A percentile compares a stretch with the other conserved stretches of the same genome.
These are phyloP conservation scores for Nannobrachium achirus DNA, from an alignment of 2,113 vertebrate genomes.

Conservation along the genomic window DNA sequence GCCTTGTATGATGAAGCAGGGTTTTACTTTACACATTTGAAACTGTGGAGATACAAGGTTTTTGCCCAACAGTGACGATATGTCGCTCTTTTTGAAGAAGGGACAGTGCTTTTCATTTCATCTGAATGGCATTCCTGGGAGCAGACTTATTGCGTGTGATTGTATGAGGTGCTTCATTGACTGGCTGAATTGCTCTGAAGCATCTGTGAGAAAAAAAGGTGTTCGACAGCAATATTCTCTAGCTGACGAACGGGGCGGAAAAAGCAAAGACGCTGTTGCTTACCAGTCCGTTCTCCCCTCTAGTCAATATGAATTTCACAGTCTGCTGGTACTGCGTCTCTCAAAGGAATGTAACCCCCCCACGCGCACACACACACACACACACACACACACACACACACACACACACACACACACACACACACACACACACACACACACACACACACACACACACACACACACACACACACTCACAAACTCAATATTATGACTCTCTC, in stretches of 20 bases:
- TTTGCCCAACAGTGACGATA: too few relatives aligned
- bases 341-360: conserved; percentile 64
- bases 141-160: conserved; percentile 12
- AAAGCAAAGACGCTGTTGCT: conserved; percentile 56
- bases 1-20: too few relatives aligned
- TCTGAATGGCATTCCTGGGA: conserved; percentile 11
- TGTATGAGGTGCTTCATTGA: conserved; percentile 33
- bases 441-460: too few relatives aligned
- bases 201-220: conserved; percentile 29
- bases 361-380: conserved; percentile 15
- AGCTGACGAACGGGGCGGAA: conserved; percentile 49
- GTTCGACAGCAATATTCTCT: conserved; percentile 34
- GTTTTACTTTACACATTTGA: too few relatives aligned
- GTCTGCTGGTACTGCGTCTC: conserved; percentile 74
- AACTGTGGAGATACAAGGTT: too few relatives aligned
- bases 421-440: too few relatives aligned
- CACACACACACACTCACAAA: too few relatives aligned
- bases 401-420: too few relatives aligned
- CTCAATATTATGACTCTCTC: conserved; percentile 74
- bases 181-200: conserved; percentile 43
- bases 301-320: conserved; percentile 79
- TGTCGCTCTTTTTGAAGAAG: conserved; percentile 27
- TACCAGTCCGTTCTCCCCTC: conserved; percentile 76
- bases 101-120: conserved; percentile 12
- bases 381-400: too few relatives aligned